These are phyloP conservation scores for Meriones psammophilus DNA, from an alignment of 2,797 vertebrate genomes.

Conservation along the genomic window DNA sequence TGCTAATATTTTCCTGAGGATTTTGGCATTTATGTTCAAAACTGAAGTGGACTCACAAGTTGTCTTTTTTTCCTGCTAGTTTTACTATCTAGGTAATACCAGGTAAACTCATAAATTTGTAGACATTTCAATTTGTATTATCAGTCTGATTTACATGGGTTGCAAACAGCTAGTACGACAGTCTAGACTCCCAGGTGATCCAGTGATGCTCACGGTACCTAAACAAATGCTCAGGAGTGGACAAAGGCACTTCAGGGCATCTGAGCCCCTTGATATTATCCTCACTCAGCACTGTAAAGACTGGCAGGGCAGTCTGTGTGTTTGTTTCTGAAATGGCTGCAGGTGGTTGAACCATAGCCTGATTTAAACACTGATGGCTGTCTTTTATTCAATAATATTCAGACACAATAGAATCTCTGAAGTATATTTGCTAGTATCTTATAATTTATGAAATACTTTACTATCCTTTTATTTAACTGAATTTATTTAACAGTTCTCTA, in stretches of 20 bases:
- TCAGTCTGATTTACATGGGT: background rate
- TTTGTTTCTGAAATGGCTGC: background rate
- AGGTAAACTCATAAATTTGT: background rate
- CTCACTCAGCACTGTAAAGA: background rate
- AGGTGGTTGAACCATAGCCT: background rate
- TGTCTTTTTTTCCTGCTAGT: background rate
- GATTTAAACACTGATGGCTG: constrained; percentile 43
- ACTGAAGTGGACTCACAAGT: background rate
- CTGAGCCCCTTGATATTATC: background rate
- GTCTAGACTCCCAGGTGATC: background rate
- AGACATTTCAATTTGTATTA: background rate
- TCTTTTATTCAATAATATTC: constrained; percentile 33
- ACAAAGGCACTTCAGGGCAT: background rate
- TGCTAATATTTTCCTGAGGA: background rate
- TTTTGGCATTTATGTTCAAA: background rate
- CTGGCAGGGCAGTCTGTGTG: background rate
- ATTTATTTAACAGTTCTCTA: constrained; percentile 17
- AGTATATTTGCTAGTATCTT: constrained; percentile 2
- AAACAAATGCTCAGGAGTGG: background rate
- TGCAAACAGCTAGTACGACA: background rate
- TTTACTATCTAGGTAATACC: background rate
- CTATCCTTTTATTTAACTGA: constrained; percentile 17
- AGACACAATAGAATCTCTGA: constrained; percentile 8
- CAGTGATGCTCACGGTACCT: background rate
- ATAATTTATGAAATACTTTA: constrained; percentile 43